Conservation (phyloP, 2,113 vertebrate species). For the Tyrannus savana region DNA sequence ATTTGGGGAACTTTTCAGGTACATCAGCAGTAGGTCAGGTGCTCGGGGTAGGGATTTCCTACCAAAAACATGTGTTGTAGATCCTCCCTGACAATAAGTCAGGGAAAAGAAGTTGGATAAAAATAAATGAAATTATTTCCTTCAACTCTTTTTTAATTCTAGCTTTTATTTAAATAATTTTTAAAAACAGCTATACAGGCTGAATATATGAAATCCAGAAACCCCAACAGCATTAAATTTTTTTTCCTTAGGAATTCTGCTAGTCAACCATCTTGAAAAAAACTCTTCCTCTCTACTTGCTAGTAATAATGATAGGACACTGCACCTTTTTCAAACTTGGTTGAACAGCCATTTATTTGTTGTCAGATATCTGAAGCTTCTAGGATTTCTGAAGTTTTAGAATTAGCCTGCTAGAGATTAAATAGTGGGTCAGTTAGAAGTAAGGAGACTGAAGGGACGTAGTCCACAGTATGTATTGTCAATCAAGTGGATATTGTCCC, state of each 20-base stretch:
- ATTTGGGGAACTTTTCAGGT: neutral
- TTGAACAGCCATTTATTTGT: neutral
- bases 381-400: neutral
- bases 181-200: neutral
- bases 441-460: neutral
- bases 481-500: neutral
- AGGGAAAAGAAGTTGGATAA: neutral
- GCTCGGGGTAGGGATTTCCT: neutral
- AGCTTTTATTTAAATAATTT: neutral
- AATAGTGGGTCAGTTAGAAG: neutral
- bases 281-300: neutral
- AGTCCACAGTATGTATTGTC: neutral
- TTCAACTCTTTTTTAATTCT: neutral
- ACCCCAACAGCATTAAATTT: neutral
- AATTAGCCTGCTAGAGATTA: neutral
- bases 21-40: neutral
- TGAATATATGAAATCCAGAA: neutral
- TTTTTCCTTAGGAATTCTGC: neutral
- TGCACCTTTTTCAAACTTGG: neutral
- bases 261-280: neutral
- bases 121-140: neutral
- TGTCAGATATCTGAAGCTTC: neutral
- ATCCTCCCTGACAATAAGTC: neutral
- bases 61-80: neutral
- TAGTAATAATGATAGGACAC: neutral